Base-by-base conservation (phyloP, 2,888 invertebrate species). In the Malthinus flaveolus region DNA sequence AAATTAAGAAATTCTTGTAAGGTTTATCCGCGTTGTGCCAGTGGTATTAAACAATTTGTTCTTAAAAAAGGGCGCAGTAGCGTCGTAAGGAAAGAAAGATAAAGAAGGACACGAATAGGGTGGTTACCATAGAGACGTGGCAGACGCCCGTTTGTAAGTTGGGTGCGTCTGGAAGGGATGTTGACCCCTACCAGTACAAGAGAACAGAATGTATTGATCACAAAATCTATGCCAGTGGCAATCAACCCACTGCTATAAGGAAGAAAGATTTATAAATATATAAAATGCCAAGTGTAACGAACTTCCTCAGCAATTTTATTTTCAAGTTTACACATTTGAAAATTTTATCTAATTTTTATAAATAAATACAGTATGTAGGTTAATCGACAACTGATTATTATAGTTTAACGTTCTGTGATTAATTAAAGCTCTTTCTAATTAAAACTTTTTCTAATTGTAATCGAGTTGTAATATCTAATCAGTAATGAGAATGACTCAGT, bases 91-190 rank as follows among this genome's bases (percentile, higher is more conserved):
- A 39, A 58, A 9, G 54, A n/a, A 44, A 53, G 32, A 36, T 10
- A 47, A 53, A 49, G 49, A 46, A 42, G 13, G 34, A 35, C 8
- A 11, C 11, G 5, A 3, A 71, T 23, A 44, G 33, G 44, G 74
- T 53, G 72, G 81, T 82, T 75, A 68, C 80, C 76, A 81, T 81
- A 76, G 78, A 75, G 66, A 82, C 81, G 74, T 72, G 77, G 73
- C 66, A 65, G 67, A 67, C 67, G 64, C 64, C 64, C 61, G 55
- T 44, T 52, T 74, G 74, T 76, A 78, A 78, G 76, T 76, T 59
- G 76, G 78, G 75, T 68, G 72, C 71, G 72, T 53, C 61, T 61
- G 47, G 75, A 72, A 78, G 73, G 80, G 80, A 74, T 80, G 79
- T 80, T 75, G 77, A 75, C 76, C 75, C 69, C 75, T 56, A 34